phyloP scores from a whole-genome alignment of 2,113 vertebrate species.

The Brachypodius melanocephalos region DNA sequence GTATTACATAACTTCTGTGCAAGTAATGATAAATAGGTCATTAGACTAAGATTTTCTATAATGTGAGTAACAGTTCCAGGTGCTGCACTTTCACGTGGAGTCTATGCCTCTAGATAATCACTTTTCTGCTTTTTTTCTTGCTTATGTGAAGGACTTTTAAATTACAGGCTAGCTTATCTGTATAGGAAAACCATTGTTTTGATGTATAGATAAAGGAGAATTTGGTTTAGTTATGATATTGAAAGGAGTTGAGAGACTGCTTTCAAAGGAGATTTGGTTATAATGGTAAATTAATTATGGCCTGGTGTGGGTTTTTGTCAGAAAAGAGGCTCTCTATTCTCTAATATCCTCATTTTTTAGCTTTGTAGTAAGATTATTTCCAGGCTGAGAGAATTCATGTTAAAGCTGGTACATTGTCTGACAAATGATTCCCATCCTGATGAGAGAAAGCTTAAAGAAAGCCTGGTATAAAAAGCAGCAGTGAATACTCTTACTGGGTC shows the following conservation, averaged over 20 bases:
- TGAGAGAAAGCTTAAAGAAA: not conserved
- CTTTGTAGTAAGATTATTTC: not conserved
- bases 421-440: not conserved
- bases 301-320: not conserved
- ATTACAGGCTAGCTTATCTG: not conserved
- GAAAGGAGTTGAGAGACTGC: not conserved
- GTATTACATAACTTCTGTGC: not conserved
- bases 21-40: not conserved
- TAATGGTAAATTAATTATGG: not conserved
- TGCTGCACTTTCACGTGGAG: not conserved
- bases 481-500: not conserved
- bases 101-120: not conserved
- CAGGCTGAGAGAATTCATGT: not conserved
- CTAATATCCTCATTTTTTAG: not conserved
- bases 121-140: not conserved
- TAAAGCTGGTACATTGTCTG: not conserved
- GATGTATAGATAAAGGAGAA: not conserved
- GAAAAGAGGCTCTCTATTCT: not conserved
- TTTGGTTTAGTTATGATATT: rapidly evolving
- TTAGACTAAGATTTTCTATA: not conserved
- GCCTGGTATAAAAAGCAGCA: not conserved
- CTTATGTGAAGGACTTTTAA: not conserved
- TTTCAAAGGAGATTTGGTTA: not conserved
- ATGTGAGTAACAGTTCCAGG: not conserved
- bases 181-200: not conserved